phyloP scores from a whole-genome alignment of 2,113 vertebrate species.

The Petaurus breviceps region DNA sequence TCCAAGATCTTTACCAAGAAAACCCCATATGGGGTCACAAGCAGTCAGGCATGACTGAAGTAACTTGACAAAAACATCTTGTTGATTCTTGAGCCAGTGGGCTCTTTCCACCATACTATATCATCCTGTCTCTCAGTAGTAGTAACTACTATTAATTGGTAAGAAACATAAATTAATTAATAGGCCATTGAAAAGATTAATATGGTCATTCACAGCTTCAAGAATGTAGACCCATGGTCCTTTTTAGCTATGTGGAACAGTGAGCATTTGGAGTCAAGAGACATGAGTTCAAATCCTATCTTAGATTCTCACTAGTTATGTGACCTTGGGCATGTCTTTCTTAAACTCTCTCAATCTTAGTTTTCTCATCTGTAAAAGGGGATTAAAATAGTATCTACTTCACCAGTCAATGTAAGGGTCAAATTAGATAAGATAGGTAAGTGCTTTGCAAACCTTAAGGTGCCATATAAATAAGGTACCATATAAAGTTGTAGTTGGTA shows the following conservation, averaged over 20 bases:
- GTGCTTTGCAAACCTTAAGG: not conserved
- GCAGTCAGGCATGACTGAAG: too few relatives aligned
- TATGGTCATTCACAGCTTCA: conserved; percentile 64
- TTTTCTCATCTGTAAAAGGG: not conserved
- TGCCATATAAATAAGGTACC: not conserved
- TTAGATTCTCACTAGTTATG: not conserved
- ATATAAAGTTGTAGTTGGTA: not conserved
- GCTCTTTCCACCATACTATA: too few relatives aligned
- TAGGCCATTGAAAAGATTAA: conserved; percentile 66
- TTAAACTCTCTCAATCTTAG: not conserved
- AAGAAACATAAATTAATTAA: conserved; percentile 56
- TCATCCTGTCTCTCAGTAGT: not conserved
- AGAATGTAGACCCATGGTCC: conserved; percentile 63
- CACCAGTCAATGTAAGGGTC: not conserved
- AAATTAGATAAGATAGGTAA: not conserved
- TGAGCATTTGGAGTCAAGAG: not conserved
- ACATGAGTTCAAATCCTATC: not conserved
- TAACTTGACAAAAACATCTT: too few relatives aligned
- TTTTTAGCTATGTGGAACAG: conserved; percentile 63
- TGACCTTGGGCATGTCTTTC: not conserved
- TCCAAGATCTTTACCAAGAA: too few relatives aligned
- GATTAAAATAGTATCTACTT: not conserved
- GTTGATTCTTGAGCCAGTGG: too few relatives aligned
- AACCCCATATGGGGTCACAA: too few relatives aligned
- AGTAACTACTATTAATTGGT: conserved; percentile 7